Evolutionary conservation across 2,888 invertebrate species (phyloP).

Genomic region (Acronicta leporina): DNA sequence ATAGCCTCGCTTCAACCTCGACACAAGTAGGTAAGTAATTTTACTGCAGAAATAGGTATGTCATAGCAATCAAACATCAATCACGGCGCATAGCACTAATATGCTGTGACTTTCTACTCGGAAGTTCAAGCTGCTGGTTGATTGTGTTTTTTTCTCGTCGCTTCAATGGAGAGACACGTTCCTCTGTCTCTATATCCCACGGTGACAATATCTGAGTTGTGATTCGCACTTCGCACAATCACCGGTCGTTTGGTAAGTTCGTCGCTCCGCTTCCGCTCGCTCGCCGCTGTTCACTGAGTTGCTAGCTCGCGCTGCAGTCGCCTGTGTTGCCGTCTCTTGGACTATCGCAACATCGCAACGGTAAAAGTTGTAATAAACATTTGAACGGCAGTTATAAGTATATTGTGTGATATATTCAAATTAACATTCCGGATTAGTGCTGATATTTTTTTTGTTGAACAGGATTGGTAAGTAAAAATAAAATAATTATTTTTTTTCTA

Average conservation of each 20-base stretch:
- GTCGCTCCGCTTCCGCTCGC: conserved; percentile 38
- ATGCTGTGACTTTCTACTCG: conserved; percentile 36
- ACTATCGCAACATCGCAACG: conserved; percentile 32
- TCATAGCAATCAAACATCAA: conserved; percentile 29
- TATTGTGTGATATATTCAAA: conserved; percentile 29
- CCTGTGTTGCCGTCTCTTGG: conserved; percentile 27
- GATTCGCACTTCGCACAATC: conserved; percentile 23
- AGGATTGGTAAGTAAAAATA: conserved; percentile 25
- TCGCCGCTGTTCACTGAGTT: conserved; percentile 44
- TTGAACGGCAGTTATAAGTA: neutral
- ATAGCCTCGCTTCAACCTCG: neutral
- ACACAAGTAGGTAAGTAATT: neutral
- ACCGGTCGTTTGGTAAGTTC: conserved; percentile 7
- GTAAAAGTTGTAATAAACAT: conserved; percentile 26
- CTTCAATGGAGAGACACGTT: conserved; percentile 30
- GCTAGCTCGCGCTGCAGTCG: conserved; percentile 45
- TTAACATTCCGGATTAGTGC: conserved; percentile 21
- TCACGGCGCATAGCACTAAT: conserved; percentile 18
- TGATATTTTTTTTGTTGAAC: conserved; percentile 11
- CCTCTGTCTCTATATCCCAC: conserved; percentile 60
- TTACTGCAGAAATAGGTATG: conserved; percentile 6
- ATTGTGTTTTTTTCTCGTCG: conserved; percentile 25
- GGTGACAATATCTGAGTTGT: conserved; percentile 51
- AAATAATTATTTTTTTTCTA: neutral
- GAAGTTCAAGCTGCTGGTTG: conserved; percentile 2